A percentile compares a stretch with the other conserved stretches of the same genome.
Conservation (phyloP, 2,113 vertebrate species). For the Jaculus jaculus region DNA sequence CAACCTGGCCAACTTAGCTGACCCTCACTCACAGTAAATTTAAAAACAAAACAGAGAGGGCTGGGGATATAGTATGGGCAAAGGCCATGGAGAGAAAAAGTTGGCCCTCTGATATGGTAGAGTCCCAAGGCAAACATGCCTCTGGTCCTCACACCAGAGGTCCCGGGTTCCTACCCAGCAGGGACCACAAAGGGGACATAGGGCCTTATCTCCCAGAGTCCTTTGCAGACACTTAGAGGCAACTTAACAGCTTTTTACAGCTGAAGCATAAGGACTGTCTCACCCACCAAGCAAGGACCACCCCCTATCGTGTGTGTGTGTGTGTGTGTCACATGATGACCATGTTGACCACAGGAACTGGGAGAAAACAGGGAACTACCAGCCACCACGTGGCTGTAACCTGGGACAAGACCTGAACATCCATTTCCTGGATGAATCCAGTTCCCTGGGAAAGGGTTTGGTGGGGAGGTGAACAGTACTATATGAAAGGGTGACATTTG, state of each 20-base stretch:
- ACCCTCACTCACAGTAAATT: neutral
- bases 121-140: too few species aligned
- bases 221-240: neutral
- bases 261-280: too few species aligned
- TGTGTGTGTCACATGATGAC: neutral
- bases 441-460: rapidly evolving
- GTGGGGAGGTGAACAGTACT: neutral
- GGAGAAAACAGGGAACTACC: neutral
- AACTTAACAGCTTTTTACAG: rapidly evolving
- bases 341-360: rapidly evolving
- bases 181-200: rapidly evolving
- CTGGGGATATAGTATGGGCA: neutral
- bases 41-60: neutral
- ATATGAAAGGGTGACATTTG: neutral
- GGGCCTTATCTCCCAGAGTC: neutral
- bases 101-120: too few species aligned
- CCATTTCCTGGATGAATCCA: rapidly evolving
- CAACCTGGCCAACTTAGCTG: neutral
- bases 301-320: rapidly evolving
- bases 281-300: rapidly evolving
- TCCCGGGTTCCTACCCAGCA: neutral
- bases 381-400: neutral
- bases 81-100: too few species aligned
- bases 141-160: neutral
- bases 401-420: neutral